Conservation (phyloP, 2,113 vertebrate genomes). For the Mesitornis unicolor region DNA sequence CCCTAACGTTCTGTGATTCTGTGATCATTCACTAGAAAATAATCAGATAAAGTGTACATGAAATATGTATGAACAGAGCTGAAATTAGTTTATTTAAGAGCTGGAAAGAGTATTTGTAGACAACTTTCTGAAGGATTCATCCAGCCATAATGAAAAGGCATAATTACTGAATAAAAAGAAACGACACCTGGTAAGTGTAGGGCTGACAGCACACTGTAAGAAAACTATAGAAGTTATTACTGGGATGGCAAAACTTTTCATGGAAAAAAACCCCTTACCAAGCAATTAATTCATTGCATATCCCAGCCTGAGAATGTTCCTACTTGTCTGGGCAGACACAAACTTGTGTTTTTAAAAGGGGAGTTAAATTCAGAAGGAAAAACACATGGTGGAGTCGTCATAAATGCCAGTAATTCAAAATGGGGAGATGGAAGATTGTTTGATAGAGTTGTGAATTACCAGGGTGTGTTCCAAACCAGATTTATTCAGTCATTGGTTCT, state of each 20-base stretch:
- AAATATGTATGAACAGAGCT: slow-evolving; percentile 24
- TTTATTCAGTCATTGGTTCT: slow-evolving; percentile 44
- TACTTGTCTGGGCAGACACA: slow-evolving; percentile 55
- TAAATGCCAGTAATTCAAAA: slow-evolving; percentile 49
- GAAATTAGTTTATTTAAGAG: slow-evolving; percentile 48
- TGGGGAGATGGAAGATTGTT: not conserved
- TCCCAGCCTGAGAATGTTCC: not conserved
- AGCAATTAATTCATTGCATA: slow-evolving; percentile 13
- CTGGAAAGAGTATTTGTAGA: not conserved
- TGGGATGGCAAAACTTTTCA: slow-evolving; percentile 5
- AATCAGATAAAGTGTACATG: slow-evolving; percentile 15
- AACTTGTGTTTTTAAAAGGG: slow-evolving; percentile 21
- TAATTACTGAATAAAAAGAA: not conserved
- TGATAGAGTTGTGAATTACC: slow-evolving; percentile 50
- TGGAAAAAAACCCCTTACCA: not conserved
- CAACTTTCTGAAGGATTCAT: not conserved
- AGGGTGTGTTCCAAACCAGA: slow-evolving; percentile 38
- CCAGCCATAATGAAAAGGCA: not conserved
- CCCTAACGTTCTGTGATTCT: too few species aligned
- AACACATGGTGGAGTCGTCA: not conserved
- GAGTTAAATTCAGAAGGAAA: slow-evolving; percentile 47
- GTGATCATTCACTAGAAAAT: not conserved
- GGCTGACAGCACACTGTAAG: not conserved
- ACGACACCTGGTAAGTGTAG: not conserved
- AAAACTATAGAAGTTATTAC: not conserved